Evolutionary conservation across 2,888 invertebrate species (phyloP).

Genomic region (Mesodorylaimus sp.): DNA sequence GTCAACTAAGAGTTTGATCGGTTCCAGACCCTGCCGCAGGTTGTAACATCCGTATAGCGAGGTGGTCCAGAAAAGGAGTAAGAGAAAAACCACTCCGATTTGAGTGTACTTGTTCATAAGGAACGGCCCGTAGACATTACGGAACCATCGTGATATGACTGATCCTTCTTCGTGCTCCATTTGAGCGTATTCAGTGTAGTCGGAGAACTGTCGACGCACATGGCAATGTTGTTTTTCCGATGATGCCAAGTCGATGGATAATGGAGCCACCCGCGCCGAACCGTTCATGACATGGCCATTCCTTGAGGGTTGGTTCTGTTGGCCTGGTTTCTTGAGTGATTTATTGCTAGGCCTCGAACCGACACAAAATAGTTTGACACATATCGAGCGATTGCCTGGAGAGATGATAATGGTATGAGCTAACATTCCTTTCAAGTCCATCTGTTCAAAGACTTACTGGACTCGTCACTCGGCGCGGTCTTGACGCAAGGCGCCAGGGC

Average conservation of each 20-base stretch:
- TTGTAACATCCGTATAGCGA: constrained; percentile 65
- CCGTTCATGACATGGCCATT: no score
- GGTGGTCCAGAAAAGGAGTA: constrained; percentile 55
- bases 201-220: no score
- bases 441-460: background rate
- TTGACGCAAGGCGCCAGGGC: constrained; percentile 39
- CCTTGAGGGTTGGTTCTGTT: no score
- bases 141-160: background rate
- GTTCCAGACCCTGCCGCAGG: constrained; percentile 66
- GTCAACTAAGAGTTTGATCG: constrained; percentile 65
- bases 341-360: no score
- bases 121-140: constrained; percentile 5
- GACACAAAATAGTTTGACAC: no score
- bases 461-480: background rate
- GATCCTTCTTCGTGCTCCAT: background rate
- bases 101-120: background rate
- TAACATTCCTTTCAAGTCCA: no score
- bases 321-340: no score
- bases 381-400: no score
- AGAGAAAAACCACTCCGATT: constrained; percentile 48
- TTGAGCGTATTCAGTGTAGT: background rate
- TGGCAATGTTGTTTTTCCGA: no score
- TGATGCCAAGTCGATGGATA: no score
- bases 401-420: no score
- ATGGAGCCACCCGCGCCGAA: no score